A percentile compares a stretch with the other conserved stretches of the same genome.
phyloP scores from a whole-genome alignment of 2,797 vertebrate genomes.

The Alcedo quadribrachys region DNA sequence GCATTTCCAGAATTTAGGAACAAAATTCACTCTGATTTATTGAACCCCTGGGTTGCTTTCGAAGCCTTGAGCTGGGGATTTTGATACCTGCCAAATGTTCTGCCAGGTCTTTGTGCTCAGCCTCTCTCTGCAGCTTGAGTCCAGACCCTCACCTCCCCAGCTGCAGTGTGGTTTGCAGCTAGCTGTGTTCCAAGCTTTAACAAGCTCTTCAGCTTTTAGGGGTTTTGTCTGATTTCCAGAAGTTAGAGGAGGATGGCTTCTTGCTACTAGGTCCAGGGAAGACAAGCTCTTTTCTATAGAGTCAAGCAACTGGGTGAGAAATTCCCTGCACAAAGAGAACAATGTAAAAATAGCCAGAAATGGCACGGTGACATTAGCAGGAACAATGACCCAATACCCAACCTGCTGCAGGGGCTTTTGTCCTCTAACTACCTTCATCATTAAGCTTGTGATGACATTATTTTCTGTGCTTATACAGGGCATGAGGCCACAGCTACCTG shows the following conservation, averaged over 20 bases:
- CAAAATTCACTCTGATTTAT: not conserved
- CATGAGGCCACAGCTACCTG: slow-evolving; percentile 33
- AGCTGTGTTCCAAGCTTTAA: not conserved
- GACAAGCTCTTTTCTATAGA: not conserved
- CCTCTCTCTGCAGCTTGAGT: not conserved
- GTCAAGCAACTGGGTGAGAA: not conserved
- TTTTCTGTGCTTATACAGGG: slow-evolving; percentile 52
- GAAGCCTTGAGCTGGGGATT: not conserved
- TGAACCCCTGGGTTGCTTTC: not conserved
- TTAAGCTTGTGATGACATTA: slow-evolving; percentile 44
- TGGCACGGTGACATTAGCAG: slow-evolving; percentile 30
- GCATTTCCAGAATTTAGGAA: not conserved
- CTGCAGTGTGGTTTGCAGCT: not conserved
- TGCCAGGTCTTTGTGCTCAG: not conserved
- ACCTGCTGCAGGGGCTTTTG: slow-evolving; percentile 40
- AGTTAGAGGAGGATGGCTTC: not conserved
- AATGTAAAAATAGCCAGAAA: slow-evolving; percentile 41
- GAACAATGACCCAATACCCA: slow-evolving; percentile 41
- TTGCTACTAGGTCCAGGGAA: not conserved
- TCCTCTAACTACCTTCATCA: slow-evolving; percentile 40
- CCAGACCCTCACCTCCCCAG: not conserved
- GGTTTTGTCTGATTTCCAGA: slow-evolving; percentile 6
- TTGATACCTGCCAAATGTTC: not conserved
- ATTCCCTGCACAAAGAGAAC: slow-evolving; percentile 7
- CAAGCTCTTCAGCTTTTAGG: not conserved